phyloP scores from a whole-genome alignment of 2,888 invertebrate species.

The Sylvicola cinctus region DNA sequence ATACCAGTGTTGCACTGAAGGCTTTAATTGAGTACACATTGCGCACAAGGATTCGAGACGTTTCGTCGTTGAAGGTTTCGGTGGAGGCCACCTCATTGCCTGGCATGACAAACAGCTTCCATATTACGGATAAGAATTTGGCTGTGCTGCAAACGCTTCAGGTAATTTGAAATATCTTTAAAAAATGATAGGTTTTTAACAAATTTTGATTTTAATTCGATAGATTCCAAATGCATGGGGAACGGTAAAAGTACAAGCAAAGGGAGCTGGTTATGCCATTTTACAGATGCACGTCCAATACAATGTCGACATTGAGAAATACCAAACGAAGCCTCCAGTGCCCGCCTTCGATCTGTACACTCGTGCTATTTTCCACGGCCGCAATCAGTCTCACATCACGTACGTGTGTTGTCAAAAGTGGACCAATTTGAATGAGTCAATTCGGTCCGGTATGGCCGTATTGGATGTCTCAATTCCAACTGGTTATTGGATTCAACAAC shows the following conservation, averaged over 20 bases:
- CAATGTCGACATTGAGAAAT: conserved; percentile 66
- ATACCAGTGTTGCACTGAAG: conserved; percentile 72
- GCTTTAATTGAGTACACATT: conserved; percentile 80
- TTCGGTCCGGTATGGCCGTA: conserved; percentile 72
- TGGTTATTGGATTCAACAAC: conserved; percentile 80
- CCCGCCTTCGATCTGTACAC: conserved; percentile 60
- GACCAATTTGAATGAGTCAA: conserved; percentile 55
- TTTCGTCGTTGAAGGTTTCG: conserved; percentile 54
- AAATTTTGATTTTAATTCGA: background rate
- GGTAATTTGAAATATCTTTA: conserved; percentile 25
- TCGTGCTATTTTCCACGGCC: conserved; percentile 56
- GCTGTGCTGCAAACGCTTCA: conserved; percentile 60
- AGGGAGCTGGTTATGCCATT: conserved; percentile 86
- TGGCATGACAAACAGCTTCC: conserved; percentile 40
- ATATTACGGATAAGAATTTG: conserved; percentile 54
- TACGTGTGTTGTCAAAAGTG: conserved; percentile 81
- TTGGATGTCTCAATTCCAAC: conserved; percentile 74
- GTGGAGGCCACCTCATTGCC: conserved; percentile 68
- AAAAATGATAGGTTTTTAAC: background rate
- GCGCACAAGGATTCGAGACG: conserved; percentile 65
- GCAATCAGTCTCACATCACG: conserved; percentile 84
- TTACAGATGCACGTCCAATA: conserved; percentile 85
- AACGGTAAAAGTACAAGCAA: conserved; percentile 77
- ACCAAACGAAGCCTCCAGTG: conserved; percentile 67
- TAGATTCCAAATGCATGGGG: conserved; percentile 87